Evolutionary conservation across 2,797 vertebrate species (phyloP), one percentile per base, ranked within the genome.

Genomic region (Chrysolophus pictus): DNA sequence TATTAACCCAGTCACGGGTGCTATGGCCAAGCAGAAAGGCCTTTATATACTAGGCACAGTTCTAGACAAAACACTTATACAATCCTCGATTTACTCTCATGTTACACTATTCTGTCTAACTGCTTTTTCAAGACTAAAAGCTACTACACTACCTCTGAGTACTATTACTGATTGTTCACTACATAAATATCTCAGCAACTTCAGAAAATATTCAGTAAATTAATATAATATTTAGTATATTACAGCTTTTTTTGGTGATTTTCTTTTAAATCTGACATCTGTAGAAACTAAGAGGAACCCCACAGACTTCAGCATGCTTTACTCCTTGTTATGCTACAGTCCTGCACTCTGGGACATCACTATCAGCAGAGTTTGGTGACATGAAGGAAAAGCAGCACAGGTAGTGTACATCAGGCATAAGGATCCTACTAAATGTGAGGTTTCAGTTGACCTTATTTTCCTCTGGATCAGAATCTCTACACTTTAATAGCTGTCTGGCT

Each of bases 1-100:
- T 37, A 14, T 77, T 83, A 44, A 85, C 16, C 17, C 13, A 73
- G 44, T 24, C 26, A 13, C 65, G 63, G 17, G 37, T 14, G 51
- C 4, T 6, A 63, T 8, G 8, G 31, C 7, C 42, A 59, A 73
- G 18, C 11, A 81, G 39, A 64, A 71, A 56, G 11, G 22, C 11
- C 53, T 78, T 53, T 53, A 39, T 4, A 4, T 60, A 29, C 0
- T 0, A 24, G 7, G 8, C 42, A 46, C 1, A 3, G 9, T 3
- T 33, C 86, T 78, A 82, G 29, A n/a, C 11, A 21, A 67, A 90
- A 44, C 31, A 21, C 4, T 78, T 74, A 19, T 0, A 0, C 24
- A 87, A 28, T 65, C 4, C 8, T 51, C 69, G 21, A 59, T 60
- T 88, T n/a, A 63, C 60, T 86, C 42, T 81, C 41, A 19, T 1